phyloP scores from a whole-genome alignment of 2,113 vertebrate genomes.

The Gobiocypris rarus region DNA sequence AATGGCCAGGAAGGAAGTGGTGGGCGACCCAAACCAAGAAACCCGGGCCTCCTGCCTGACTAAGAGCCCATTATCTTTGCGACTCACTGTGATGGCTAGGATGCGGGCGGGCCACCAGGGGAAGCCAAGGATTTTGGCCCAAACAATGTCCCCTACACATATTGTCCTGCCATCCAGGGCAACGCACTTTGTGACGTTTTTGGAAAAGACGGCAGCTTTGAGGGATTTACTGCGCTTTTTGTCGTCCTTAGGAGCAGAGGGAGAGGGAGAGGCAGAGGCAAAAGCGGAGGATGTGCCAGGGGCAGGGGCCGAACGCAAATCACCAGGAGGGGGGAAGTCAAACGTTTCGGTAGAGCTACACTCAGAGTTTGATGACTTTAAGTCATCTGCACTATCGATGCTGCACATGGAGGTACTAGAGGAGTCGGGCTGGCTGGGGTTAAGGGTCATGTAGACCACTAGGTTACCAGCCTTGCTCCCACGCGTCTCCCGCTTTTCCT shows the following conservation, averaged over 20 bases:
- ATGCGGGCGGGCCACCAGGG: slow-evolving; percentile 99
- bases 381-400: slow-evolving; percentile 87
- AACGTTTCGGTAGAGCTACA: slow-evolving; percentile 92
- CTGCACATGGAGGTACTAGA: slow-evolving; percentile 88
- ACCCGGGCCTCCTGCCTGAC: slow-evolving; percentile 94
- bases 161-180: slow-evolving; percentile 93
- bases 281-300: slow-evolving; percentile 72
- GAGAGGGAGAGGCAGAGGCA: slow-evolving; percentile 74
- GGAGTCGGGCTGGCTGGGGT: slow-evolving; percentile 86
- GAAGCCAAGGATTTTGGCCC: slow-evolving; percentile 99
- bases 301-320: slow-evolving; percentile 80
- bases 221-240: slow-evolving; percentile 88
- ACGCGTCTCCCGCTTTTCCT: slow-evolving; percentile 80
- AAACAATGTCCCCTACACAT: slow-evolving; percentile 98
- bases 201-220: slow-evolving; percentile 92
- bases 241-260: slow-evolving; percentile 85
- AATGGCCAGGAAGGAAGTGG: slow-evolving; percentile 95
- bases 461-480: slow-evolving; percentile 83
- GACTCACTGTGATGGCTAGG: slow-evolving; percentile 90
- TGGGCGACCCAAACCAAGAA: slow-evolving; percentile 98
- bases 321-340: slow-evolving; percentile 88
- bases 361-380: slow-evolving; percentile 91
- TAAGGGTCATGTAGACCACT: slow-evolving; percentile 88
- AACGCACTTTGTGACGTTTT: slow-evolving; percentile 92
- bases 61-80: slow-evolving; percentile 89